Conservation (phyloP, 2,888 invertebrate species). For the Standfussiana lucernea region DNA sequence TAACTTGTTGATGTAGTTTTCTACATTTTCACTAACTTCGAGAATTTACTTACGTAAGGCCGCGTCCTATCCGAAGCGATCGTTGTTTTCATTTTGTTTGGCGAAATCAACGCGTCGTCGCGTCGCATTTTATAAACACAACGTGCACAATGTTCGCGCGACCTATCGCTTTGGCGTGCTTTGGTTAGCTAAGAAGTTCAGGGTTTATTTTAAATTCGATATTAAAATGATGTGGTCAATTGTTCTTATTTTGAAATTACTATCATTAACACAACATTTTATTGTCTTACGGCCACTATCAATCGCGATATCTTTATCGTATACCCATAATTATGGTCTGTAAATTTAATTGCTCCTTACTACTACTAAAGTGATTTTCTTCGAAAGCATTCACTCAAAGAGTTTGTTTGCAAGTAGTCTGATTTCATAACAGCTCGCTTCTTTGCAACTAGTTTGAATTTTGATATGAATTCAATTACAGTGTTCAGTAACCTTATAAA, state of each 20-base stretch:
- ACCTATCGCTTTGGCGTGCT: background rate
- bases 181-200: background rate
- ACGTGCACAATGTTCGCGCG: background rate
- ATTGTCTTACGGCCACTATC: background rate
- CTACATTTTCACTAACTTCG: background rate
- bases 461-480: background rate
- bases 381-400: background rate
- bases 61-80: background rate
- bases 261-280: background rate
- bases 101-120: background rate
- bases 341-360: background rate
- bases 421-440: no score
- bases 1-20: background rate
- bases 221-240: background rate
- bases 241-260: background rate
- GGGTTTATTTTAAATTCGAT: background rate
- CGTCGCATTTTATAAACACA: background rate
- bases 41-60: background rate
- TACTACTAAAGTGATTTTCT: background rate
- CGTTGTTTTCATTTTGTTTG: background rate
- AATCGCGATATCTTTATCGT: background rate
- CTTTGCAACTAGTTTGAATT: background rate
- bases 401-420: background rate
- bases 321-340: background rate
- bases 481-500: no score